Conservation (phyloP, 1,140 invertebrate species). For the Cardiocondyla obscurior region DNA sequence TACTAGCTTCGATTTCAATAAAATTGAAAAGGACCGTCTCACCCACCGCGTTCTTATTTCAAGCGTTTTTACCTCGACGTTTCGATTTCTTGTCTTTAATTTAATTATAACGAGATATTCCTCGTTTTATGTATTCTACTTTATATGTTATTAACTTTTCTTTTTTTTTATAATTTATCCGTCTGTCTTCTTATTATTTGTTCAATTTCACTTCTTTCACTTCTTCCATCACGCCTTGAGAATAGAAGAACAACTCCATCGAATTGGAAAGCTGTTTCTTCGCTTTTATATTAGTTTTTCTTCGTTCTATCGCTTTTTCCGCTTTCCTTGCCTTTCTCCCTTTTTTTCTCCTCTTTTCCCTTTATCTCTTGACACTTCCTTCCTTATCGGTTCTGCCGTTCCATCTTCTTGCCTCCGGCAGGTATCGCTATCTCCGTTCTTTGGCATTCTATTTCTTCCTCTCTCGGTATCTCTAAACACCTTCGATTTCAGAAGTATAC, state of each 20-base stretch:
- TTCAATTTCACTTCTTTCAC: background rate
- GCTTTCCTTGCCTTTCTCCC: background rate
- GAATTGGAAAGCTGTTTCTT: constrained; percentile 27
- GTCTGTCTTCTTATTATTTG: background rate
- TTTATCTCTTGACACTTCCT: constrained; percentile 37
- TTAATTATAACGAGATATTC: background rate
- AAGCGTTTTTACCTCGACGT: background rate
- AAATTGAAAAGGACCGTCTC: background rate
- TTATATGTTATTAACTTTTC: background rate
- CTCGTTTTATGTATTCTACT: background rate
- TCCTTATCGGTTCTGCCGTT: constrained; percentile 45
- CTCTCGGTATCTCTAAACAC: constrained; percentile 25
- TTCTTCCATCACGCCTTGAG: background rate
- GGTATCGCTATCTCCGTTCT: constrained; percentile 23
- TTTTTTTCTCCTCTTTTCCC: background rate
- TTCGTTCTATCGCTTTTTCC: constrained; percentile 16
- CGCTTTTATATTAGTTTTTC: constrained; percentile 43
- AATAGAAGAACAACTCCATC: constrained; percentile 11
- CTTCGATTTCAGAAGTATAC: background rate
- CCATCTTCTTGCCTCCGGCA: constrained; percentile 38
- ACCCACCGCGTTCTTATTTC: background rate
- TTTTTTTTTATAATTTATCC: background rate
- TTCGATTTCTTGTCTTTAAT: background rate
- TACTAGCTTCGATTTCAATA: background rate
- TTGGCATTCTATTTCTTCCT: constrained; percentile 3